phyloP scores from a whole-genome alignment of 2,797 vertebrate species.

The Syngnathus rostellatus region DNA sequence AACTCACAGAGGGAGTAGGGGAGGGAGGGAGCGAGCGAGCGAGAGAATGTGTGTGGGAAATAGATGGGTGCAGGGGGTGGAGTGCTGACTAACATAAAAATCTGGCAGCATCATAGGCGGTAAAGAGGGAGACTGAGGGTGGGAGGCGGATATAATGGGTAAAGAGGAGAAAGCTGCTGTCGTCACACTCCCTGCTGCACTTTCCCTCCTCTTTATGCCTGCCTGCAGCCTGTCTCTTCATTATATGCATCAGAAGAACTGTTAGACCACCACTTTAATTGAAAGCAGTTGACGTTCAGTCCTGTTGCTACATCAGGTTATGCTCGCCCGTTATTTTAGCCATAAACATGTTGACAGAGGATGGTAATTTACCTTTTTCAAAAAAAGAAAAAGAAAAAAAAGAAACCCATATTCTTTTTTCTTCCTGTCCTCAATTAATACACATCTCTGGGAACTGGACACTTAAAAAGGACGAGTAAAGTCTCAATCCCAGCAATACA shows the following conservation, averaged over 20 bases:
- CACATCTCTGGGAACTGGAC: too few species aligned
- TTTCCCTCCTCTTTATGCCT: slow-evolving; percentile 7
- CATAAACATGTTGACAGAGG: too few species aligned
- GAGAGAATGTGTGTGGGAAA: slow-evolving; percentile 5
- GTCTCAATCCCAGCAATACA: too few species aligned
- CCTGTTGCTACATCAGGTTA: too few species aligned
- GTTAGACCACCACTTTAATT: too few species aligned
- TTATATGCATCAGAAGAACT: background rate
- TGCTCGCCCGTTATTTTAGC: too few species aligned
- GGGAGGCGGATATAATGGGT: background rate
- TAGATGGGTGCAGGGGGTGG: slow-evolving; percentile 10
- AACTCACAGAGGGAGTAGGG: slow-evolving; percentile 8
- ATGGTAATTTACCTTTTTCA: too few species aligned
- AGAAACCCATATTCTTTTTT: too few species aligned
- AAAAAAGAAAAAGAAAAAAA: too few species aligned
- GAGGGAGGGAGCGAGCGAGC: slow-evolving; percentile 5
- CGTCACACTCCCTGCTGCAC: slow-evolving; percentile 39
- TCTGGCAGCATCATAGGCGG: slow-evolving; percentile 16
- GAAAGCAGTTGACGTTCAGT: too few species aligned
- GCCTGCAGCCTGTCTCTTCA: background rate
- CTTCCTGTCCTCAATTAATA: too few species aligned
- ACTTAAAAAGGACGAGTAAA: too few species aligned
- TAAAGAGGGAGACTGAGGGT: background rate
- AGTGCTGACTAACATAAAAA: slow-evolving; percentile 27
- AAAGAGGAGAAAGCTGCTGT: slow-evolving; percentile 33